Percentiles rank a stretch among this genome's conserved stretches.
These are phyloP conservation scores for Noctua comes DNA, from an alignment of 2,888 invertebrate species.

Conservation along the genomic window DNA sequence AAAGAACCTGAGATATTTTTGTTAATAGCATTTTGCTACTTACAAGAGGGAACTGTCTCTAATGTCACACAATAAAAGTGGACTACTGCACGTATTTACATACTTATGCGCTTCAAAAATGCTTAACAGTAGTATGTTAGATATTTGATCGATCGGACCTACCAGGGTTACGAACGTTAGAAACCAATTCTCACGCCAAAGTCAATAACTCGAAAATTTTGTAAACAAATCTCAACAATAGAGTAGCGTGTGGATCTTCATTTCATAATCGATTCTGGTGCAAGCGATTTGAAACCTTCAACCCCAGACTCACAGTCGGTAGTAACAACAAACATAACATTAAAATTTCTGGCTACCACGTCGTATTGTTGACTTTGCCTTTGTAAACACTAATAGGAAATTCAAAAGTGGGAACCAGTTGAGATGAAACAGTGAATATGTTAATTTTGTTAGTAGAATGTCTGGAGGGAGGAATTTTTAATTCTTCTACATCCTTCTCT, in stretches of 20 bases:
- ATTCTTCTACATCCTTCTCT: conserved; percentile 63
- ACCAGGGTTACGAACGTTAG: conserved; percentile 87
- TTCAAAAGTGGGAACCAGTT: conserved; percentile 89
- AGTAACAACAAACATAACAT: conserved; percentile 65
- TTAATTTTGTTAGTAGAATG: conserved; percentile 83
- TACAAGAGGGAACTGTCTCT: conserved; percentile 30
- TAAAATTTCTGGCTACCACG: conserved; percentile 82
- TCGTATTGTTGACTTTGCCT: conserved; percentile 88
- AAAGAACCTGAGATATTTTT: conserved; percentile 53
- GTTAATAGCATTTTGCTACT: conserved; percentile 48
- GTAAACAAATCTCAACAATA: conserved; percentile 88
- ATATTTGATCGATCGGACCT: conserved; percentile 85
- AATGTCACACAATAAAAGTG: conserved; percentile 45
- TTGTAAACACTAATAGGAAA: conserved; percentile 89
- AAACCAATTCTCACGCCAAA: conserved; percentile 89
- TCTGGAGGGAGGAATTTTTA: conserved; percentile 69
- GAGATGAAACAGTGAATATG: conserved; percentile 89
- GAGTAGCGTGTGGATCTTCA: conserved; percentile 80
- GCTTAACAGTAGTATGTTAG: conserved; percentile 86
- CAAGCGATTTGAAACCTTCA: conserved; percentile 67
- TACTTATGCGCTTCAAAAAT: conserved; percentile 68
- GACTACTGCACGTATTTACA: conserved; percentile 63
- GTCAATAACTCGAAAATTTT: conserved; percentile 86
- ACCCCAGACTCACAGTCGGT: conserved; percentile 60
- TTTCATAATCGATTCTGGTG: conserved; percentile 73